Evolutionary conservation across 2,797 vertebrate genomes (phyloP).

Genomic region (Pangasius macronema): DNA sequence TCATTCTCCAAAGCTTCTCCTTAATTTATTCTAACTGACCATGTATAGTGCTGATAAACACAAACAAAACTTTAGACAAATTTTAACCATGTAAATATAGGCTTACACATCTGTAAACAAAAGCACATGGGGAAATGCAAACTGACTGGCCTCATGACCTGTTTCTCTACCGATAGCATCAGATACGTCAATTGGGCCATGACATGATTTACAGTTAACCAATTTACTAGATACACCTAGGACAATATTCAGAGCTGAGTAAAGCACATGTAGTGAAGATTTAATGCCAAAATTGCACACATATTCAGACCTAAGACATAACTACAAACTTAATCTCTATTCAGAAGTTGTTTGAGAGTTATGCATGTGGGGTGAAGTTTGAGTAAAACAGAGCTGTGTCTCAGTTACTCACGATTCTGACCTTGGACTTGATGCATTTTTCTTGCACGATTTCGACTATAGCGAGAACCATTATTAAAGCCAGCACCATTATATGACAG

Average conservation of each 20-base stretch:
- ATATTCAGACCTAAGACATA: not conserved
- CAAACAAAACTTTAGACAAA: not conserved
- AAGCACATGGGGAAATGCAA: not conserved
- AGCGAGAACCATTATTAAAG: not conserved
- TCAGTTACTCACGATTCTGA: not conserved
- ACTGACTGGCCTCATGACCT: not conserved
- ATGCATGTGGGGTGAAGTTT: not conserved
- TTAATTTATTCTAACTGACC: too few species aligned
- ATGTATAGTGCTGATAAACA: not conserved
- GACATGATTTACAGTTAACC: not conserved
- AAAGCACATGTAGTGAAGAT: not conserved
- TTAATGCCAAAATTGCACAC: not conserved
- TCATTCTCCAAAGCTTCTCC: not conserved
- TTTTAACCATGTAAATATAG: not conserved
- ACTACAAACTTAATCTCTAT: not conserved
- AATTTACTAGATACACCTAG: slow-evolving; percentile 2
- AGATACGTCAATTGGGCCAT: not conserved
- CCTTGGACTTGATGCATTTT: not conserved
- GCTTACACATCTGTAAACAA: slow-evolving; percentile 6
- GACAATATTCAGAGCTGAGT: not conserved
- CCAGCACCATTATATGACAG: not conserved
- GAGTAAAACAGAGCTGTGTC: not conserved
- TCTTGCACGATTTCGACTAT: not conserved
- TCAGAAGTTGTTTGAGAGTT: not conserved
- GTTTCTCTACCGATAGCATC: not conserved